A percentile compares a stretch with the other conserved stretches of the same genome.
Conservation (phyloP, 2,113 vertebrate species). For the Entomyzon cyanotis region DNA sequence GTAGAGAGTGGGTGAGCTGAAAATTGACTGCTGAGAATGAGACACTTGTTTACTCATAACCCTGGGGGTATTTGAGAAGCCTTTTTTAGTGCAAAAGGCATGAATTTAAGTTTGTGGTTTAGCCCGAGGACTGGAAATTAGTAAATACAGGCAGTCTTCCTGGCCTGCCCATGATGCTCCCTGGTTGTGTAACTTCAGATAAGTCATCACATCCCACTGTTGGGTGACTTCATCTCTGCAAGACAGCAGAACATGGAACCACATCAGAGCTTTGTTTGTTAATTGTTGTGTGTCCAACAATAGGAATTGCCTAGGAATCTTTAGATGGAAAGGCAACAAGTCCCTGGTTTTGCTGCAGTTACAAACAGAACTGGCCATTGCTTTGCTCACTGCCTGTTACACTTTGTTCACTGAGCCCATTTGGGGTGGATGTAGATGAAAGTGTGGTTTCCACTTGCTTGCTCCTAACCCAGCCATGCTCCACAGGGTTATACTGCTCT, state of each 20-base stretch:
- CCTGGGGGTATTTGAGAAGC: neutral
- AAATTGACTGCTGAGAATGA: neutral
- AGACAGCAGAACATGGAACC: neutral
- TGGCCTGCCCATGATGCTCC: neutral
- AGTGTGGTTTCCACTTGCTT: neutral
- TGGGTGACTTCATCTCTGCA: neutral
- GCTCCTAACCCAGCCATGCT: neutral
- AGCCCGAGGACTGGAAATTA: neutral
- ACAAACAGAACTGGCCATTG: neutral
- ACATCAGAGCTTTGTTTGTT: neutral
- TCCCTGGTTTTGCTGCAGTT: neutral
- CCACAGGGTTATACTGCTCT: neutral
- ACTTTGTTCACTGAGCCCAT: neutral
- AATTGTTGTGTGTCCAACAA: neutral
- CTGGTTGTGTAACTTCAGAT: neutral
- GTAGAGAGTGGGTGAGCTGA: neutral
- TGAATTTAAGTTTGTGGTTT: constrained; percentile 27
- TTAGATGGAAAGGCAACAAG: neutral
- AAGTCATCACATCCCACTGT: neutral
- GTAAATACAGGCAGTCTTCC: neutral
- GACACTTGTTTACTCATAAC: neutral
- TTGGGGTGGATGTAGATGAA: neutral
- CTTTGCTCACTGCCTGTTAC: neutral
- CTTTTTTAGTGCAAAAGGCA: neutral
- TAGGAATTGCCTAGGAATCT: too few relatives aligned